Percentiles rank a stretch among this genome's conserved stretches.
phyloP scores from a whole-genome alignment of 2,888 invertebrate genomes.

The Leptarthrus brevirostris region DNA sequence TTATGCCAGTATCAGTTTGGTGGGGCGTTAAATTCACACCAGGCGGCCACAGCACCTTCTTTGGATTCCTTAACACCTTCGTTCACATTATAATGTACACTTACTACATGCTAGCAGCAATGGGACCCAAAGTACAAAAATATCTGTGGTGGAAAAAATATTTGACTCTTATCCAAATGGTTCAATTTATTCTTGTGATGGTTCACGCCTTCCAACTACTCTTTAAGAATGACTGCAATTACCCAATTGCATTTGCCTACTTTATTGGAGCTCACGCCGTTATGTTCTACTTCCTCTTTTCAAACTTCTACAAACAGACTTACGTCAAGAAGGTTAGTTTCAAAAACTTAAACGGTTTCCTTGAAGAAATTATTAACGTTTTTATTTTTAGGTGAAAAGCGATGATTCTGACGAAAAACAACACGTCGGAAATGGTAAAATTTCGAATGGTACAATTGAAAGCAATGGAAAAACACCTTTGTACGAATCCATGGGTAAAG shows the following conservation, averaged over 20 bases:
- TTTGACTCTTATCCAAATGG: slow-evolving; percentile 90
- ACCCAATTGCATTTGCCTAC: slow-evolving; percentile 88
- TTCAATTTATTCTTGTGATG: slow-evolving; percentile 90
- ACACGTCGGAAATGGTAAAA: not conserved
- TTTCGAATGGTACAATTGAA: slow-evolving; percentile 54
- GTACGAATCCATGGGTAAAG: slow-evolving; percentile 60
- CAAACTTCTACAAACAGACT: slow-evolving; percentile 87
- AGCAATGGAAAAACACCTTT: slow-evolving; percentile 60
- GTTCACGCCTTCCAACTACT: slow-evolving; percentile 90
- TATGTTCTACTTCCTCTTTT: slow-evolving; percentile 93
- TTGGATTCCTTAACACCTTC: slow-evolving; percentile 92
- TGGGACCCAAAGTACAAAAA: slow-evolving; percentile 87
- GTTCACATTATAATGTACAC: slow-evolving; percentile 96
- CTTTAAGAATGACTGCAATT: slow-evolving; percentile 85
- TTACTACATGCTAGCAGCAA: slow-evolving; percentile 89
- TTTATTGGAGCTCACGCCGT: slow-evolving; percentile 93
- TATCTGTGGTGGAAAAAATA: slow-evolving; percentile 98
- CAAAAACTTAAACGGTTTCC: too few species aligned
- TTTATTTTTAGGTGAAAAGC: slow-evolving; percentile 12
- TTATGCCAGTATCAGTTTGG: slow-evolving; percentile 96
- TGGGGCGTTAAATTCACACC: slow-evolving; percentile 90
- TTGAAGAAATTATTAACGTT: not conserved
- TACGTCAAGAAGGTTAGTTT: slow-evolving; percentile 69
- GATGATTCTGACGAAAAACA: not conserved
- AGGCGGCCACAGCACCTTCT: slow-evolving; percentile 93